These are phyloP conservation scores for Callaeas wilsoni DNA, from an alignment of 2,113 vertebrate genomes.

Conservation along the genomic window DNA sequence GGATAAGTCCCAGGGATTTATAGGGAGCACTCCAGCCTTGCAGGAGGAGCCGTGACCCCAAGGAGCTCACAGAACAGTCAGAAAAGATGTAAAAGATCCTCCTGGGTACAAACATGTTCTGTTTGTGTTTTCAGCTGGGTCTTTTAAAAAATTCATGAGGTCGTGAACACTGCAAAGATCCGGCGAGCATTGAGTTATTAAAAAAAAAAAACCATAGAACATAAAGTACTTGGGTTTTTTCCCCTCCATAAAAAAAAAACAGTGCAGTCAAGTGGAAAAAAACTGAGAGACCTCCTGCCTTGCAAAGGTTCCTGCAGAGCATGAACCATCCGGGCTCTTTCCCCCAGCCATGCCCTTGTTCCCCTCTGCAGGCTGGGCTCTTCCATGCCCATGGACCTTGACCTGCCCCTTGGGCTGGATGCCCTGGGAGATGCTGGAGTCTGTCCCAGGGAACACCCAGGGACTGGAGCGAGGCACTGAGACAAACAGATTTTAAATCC, in stretches of 20 bases:
- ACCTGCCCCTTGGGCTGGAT: not conserved
- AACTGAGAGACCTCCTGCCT: not conserved
- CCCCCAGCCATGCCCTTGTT: fast-evolving
- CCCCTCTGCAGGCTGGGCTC: not conserved
- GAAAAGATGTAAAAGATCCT: not conserved
- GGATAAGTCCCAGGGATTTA: fast-evolving
- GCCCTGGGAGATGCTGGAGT: not conserved
- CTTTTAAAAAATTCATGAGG: not conserved
- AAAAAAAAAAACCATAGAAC: not conserved
- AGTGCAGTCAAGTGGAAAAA: not conserved
- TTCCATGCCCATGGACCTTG: fast-evolving
- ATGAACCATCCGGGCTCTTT: not conserved
- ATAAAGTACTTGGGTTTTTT: not conserved
- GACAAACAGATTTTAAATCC: not conserved
- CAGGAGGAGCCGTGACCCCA: not conserved
- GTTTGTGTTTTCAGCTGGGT: not conserved
- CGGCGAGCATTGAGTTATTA: not conserved
- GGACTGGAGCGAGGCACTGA: not conserved
- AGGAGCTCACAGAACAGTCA: not conserved
- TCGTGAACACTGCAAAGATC: not conserved
- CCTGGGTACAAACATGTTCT: not conserved
- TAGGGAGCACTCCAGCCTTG: not conserved
- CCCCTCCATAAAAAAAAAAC: not conserved
- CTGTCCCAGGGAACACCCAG: not conserved
- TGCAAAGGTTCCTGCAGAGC: not conserved